Percentiles rank a stretch among this genome's conserved stretches.
Evolutionary conservation across 2,888 invertebrate genomes (phyloP).

Genomic region (Microplitis deprimator): DNA sequence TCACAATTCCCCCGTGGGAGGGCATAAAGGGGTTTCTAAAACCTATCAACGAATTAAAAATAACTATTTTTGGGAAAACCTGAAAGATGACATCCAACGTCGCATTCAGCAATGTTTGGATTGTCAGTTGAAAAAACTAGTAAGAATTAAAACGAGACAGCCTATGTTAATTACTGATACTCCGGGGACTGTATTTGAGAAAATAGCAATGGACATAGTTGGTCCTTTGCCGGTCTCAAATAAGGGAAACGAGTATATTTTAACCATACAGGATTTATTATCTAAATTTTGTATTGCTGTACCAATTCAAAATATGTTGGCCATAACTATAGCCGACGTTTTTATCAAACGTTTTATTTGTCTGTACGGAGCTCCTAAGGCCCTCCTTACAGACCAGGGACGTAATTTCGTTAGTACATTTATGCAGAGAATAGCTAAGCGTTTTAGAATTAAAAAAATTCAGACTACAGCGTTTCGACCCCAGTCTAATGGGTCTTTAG

Average conservation of each 20-base stretch:
- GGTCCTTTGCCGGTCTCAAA: slow-evolving; percentile 46
- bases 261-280: slow-evolving; percentile 45
- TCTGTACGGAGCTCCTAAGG: neutral
- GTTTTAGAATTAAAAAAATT: neutral
- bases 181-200: slow-evolving; percentile 31
- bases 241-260: slow-evolving; percentile 48
- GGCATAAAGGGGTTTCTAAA: slow-evolving; percentile 35
- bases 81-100: slow-evolving; percentile 28
- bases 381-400: slow-evolving; percentile 23
- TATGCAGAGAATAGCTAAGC: neutral
- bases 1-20: slow-evolving; percentile 2
- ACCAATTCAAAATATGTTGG: neutral
- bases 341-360: slow-evolving; percentile 12
- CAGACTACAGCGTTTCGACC: neutral
- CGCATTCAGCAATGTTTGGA: slow-evolving; percentile 19
- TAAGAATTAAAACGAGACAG: slow-evolving; percentile 34
- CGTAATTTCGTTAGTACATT: slow-evolving; percentile 18
- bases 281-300: slow-evolving; percentile 14
- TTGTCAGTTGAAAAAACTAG: slow-evolving; percentile 35
- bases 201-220: slow-evolving; percentile 42
- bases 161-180: slow-evolving; percentile 42
- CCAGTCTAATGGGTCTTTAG: neutral
- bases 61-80: slow-evolving; percentile 31
- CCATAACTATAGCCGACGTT: neutral
- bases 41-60: slow-evolving; percentile 30